Percentiles rank a stretch among this genome's conserved stretches.
phyloP scores from a whole-genome alignment of 2,888 invertebrate genomes.

The Synanthedon tipuliformis region DNA sequence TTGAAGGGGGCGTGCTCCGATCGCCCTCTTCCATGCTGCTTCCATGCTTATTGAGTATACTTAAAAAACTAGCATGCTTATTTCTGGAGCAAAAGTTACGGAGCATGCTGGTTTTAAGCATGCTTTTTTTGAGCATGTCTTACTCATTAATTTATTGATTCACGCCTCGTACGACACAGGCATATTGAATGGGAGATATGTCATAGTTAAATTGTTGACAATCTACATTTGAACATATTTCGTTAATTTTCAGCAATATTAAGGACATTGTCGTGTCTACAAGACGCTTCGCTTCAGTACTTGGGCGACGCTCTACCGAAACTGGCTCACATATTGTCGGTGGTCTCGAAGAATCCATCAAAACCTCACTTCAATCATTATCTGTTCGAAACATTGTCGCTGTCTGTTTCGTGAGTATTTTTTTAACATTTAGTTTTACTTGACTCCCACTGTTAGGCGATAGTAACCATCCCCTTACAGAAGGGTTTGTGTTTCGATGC shows the following conservation, averaged over 20 bases:
- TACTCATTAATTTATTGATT: too few relatives aligned
- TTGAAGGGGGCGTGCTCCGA: too few relatives aligned
- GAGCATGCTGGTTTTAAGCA: too few relatives aligned
- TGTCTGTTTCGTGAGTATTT: constrained; percentile 81
- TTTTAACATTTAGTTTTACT: background rate
- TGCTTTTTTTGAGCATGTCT: too few relatives aligned
- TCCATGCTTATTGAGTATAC: too few relatives aligned
- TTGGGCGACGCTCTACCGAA: constrained; percentile 85
- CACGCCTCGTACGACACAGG: too few relatives aligned
- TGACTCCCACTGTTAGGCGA: too few relatives aligned
- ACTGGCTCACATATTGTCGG: constrained; percentile 83
- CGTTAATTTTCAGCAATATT: constrained; percentile 79
- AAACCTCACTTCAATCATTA: constrained; percentile 99
- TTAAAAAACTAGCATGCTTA: too few relatives aligned
- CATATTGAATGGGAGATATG: background rate
- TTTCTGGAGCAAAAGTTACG: too few relatives aligned
- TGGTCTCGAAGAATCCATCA: constrained; percentile 92
- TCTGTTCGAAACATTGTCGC: constrained; percentile 93
- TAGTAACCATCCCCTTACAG: too few relatives aligned
- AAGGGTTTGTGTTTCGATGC: too few relatives aligned
- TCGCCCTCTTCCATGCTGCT: too few relatives aligned
- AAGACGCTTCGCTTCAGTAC: constrained; percentile 83
- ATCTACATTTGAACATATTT: background rate
- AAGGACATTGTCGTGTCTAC: constrained; percentile 84
- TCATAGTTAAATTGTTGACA: background rate